Base-by-base conservation (phyloP, 2,113 vertebrate species). In the Chitala chitala region DNA sequence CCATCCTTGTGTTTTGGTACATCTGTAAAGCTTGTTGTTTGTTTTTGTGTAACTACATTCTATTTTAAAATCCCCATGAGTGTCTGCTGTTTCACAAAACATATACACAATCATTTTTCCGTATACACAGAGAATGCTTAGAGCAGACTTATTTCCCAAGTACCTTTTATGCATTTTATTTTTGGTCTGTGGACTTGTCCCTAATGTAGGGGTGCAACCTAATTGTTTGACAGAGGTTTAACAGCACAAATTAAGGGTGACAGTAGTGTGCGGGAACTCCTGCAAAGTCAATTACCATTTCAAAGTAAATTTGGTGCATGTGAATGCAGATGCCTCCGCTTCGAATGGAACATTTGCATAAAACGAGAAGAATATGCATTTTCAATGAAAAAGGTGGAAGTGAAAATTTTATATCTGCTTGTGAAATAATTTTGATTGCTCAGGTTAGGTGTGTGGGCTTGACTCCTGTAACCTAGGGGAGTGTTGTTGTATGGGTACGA, bases 311-410 rank as follows among this genome's bases (percentile, higher is more conserved):
- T 84, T 40, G 75, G 80, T 83, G 38, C 42, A 22, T 46, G n/a
- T 29, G 42, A 68, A 68, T 48, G 64, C 24, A 46, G 42, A 42
- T 87, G 80, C 80, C 76, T 81, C 78, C 78, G 76, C 83, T 86
- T 87, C 85, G 79, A 83, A 85, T 84, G 75, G 71, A 56, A 78
- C 74, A 87, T 87, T 85, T 83, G 78, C 81, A 84, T 84, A 85
- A 84, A 51, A 82, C 79, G 82, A 85, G 76, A 79, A 79, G 24
- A 69, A 69, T 46, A 46, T 48, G 10, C 40, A 22, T 46, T 68
- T 68, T 68, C 40, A n/a, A 65, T 44, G 63, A 65, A 65, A 42
- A 65, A 36, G 42, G 22, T 65, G 40, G 38, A 44, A 42, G n/a
- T n/a, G n/a, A n/a, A n/a, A n/a, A n/a, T n/a, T n/a, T n/a, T n/a